Evolutionary conservation across 30 jellyfish, hydroid and myxozoan species (phyloP).

Genomic region (Sanderia malayensis): DNA sequence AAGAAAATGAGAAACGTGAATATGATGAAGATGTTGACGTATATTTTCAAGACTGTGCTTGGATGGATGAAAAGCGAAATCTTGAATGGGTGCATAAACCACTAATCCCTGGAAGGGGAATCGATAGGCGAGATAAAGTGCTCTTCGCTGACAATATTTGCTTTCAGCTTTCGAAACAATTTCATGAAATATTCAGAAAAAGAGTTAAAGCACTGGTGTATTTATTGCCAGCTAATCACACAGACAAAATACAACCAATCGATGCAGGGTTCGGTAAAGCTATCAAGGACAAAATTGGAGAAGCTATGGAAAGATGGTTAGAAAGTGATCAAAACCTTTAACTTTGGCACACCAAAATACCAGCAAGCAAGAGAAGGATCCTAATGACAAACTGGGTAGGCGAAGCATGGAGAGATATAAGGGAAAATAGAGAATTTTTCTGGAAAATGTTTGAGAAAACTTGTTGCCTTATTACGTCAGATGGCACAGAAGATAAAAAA

Average conservation of each 20-base stretch:
- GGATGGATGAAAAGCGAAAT: not conserved
- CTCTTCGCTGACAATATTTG: not conserved
- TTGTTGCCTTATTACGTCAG: not conserved
- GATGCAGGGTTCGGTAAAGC: not conserved
- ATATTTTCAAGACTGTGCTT: not conserved
- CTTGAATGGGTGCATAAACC: not conserved
- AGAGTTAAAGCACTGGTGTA: not conserved
- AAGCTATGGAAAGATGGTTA: not conserved
- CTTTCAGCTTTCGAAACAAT: not conserved
- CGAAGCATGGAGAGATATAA: not conserved
- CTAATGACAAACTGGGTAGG: not conserved
- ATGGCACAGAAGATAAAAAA: not conserved
- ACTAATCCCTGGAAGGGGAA: not conserved
- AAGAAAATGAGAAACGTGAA: not conserved
- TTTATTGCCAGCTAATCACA: not conserved
- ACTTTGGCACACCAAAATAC: not conserved
- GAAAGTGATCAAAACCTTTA: not conserved
- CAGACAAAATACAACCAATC: not conserved
- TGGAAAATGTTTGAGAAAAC: not conserved
- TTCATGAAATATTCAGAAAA: not conserved
- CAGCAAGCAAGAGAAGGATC: not conserved
- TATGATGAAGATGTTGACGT: not conserved
- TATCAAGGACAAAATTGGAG: not conserved
- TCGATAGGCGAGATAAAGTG: not conserved
- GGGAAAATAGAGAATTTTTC: not conserved